Evolutionary conservation across 2,888 invertebrate species (phyloP).

Genomic region (Synanthedon formicaeformis): DNA sequence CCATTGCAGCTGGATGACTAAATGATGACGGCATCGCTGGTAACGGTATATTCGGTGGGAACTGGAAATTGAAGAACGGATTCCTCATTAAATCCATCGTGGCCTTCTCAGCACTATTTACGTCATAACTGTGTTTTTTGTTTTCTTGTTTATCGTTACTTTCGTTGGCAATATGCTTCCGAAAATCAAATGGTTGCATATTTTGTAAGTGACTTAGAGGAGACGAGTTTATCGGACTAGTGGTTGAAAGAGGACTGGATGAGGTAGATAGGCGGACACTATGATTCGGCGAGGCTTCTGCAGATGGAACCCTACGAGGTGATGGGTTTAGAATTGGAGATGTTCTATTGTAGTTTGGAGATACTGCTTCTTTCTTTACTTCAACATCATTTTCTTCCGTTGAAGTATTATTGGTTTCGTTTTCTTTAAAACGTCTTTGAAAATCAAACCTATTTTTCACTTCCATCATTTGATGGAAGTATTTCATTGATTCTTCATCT

Average conservation of each 20-base stretch:
- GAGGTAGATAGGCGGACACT: slow-evolving; percentile 56
- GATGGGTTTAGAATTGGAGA: slow-evolving; percentile 38
- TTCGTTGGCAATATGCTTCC: slow-evolving; percentile 70
- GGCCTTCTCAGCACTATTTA: slow-evolving; percentile 44
- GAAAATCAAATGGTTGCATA: slow-evolving; percentile 96
- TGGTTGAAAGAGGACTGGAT: slow-evolving; percentile 56
- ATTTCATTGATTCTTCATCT: slow-evolving; percentile 51
- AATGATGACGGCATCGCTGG: slow-evolving; percentile 67
- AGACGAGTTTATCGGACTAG: slow-evolving; percentile 76
- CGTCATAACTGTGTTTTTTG: slow-evolving; percentile 60
- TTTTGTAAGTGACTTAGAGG: slow-evolving; percentile 91
- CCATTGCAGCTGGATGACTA: slow-evolving; percentile 74
- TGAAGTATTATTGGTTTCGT: slow-evolving; percentile 25
- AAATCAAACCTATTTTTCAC: slow-evolving; percentile 54
- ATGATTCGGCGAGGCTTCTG: slow-evolving; percentile 50
- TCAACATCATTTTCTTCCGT: slow-evolving; percentile 22
- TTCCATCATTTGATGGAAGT: slow-evolving; percentile 61
- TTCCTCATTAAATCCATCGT: slow-evolving; percentile 75
- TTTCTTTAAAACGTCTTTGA: slow-evolving; percentile 51
- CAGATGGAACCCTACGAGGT: slow-evolving; percentile 41
- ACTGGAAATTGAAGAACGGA: slow-evolving; percentile 73
- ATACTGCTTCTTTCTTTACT: slow-evolving; percentile 42
- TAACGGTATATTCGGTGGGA: slow-evolving; percentile 71
- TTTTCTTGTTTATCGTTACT: slow-evolving; percentile 42
- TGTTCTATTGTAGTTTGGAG: slow-evolving; percentile 37